A percentile compares a stretch with the other conserved stretches of the same genome.
phyloP scores from a whole-genome alignment of 2,888 invertebrate species.

The Ametastegia equiseti region DNA sequence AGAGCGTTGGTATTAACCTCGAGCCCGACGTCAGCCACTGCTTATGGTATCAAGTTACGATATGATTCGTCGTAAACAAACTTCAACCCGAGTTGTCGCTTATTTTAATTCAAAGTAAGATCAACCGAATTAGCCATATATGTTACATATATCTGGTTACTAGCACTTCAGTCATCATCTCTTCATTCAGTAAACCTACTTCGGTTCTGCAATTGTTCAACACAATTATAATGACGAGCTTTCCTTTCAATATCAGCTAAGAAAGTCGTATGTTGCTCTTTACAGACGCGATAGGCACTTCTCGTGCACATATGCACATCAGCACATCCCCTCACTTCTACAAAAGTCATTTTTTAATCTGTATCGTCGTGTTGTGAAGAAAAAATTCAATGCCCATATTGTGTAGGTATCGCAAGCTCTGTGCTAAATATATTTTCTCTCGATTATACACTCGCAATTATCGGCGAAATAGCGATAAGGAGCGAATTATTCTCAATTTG shows the following conservation, averaged over 20 bases:
- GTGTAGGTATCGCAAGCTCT: neutral
- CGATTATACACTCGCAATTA: neutral
- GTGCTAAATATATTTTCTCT: conserved; percentile 9
- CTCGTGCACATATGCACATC: neutral
- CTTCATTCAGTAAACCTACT: neutral
- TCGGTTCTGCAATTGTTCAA: neutral
- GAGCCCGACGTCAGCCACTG: conserved; percentile 20
- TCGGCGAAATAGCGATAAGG: conserved; percentile 12
- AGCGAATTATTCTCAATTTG: conserved; percentile 20
- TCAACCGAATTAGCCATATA: conserved; percentile 37
- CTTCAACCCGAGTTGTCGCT: neutral
- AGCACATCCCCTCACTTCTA: neutral
- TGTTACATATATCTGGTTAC: conserved; percentile 39
- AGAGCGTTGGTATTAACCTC: neutral
- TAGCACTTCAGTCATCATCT: neutral
- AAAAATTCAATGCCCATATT: neutral
- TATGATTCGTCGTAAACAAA: conserved; percentile 43
- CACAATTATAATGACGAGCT: neutral
- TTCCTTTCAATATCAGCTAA: neutral
- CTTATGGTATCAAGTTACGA: conserved; percentile 39
- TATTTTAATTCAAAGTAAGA: conserved; percentile 31
- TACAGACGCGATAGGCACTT: neutral
- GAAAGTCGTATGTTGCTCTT: neutral
- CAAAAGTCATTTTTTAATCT: neutral
- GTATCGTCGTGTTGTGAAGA: neutral